Base-by-base conservation (phyloP, 1,140 invertebrate species). In the Hydropsyche tenuis region DNA sequence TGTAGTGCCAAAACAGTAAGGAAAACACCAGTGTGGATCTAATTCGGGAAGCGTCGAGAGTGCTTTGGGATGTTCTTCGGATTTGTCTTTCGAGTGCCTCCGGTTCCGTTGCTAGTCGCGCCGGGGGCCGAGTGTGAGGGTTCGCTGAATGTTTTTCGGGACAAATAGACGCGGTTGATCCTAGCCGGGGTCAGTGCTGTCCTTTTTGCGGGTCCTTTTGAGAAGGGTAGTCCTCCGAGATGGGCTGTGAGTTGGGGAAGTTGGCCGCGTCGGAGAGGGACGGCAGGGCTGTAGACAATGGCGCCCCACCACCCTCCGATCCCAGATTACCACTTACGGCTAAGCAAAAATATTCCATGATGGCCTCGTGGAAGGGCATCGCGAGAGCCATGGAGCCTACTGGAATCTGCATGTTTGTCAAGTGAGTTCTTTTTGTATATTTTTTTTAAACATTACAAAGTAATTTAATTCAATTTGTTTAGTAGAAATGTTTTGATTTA, bases 281-380 rank as follows among this genome's bases (percentile, higher is more conserved):
- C 2, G 85, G 82, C 81, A 81, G 82, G 84, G 80, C 76, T 72
- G 83, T 81, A 56, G 77, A 79, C 74, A 80, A 78, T 73, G 81
- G 73, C 72, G 80, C 78, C 0, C 91, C 90, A 1, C 87, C 88
- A 11, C 87, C 90, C 11, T 88, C 89, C 2, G 93, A 95, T 82
- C 91, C 92, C 0, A 82, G 93, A 45, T 86, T 96, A 72, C 94
- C 94, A 0, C 86, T 96, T 20, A 94, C 91, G 0, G 92, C 92
- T 3, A 91, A 91, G 80, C 94, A 96, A 85, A 94, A 93, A 81
- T 96, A 94, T 81, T 91, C 88, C 73, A 93, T 96, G 85, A 87
- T 93, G 43, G 93, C 94, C 1, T 94, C 93, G 12, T 96, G 94
- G 94, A 95, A 94, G 81, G 94, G 91, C 3, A 95, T 96, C 74